Evolutionary conservation across 1,140 invertebrate species (phyloP).

Genomic region (Eurytemora carolleeae): DNA sequence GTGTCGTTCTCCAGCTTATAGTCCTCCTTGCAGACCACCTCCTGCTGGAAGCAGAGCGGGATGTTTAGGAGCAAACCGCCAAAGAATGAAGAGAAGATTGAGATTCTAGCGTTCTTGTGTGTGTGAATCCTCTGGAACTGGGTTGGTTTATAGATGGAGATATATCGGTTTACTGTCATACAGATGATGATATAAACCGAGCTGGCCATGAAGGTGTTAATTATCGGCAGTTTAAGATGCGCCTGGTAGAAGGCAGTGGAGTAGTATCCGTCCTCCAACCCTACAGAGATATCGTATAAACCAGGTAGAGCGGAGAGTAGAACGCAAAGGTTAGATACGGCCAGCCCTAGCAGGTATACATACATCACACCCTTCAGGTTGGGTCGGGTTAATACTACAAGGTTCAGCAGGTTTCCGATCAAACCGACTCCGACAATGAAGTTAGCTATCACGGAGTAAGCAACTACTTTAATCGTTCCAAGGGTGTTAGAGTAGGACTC

Average conservation of each 20-base stretch:
- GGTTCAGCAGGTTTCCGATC: constrained; percentile 47
- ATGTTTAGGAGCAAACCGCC: constrained; percentile 41
- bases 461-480: constrained; percentile 36
- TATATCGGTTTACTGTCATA: constrained; percentile 53
- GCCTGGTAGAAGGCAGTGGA: constrained; percentile 47
- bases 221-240: constrained; percentile 47
- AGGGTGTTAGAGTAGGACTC: constrained; percentile 21
- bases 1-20: too few species aligned
- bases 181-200: constrained; percentile 54
- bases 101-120: constrained; percentile 32
- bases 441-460: constrained; percentile 45
- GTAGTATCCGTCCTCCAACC: constrained; percentile 36
- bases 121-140: constrained; percentile 34
- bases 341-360: constrained; percentile 51
- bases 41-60: constrained; percentile 23
- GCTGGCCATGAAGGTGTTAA: constrained; percentile 40
- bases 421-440: constrained; percentile 47
- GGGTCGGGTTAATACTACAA: constrained; percentile 45
- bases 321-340: constrained; percentile 43
- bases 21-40: too few species aligned
- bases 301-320: constrained; percentile 47
- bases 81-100: constrained; percentile 38
- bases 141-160: constrained; percentile 54
- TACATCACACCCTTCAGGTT: constrained; percentile 54
- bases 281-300: constrained; percentile 33